phyloP scores from a whole-genome alignment of 2,888 invertebrate species.

The Apomyelois bistriatella region DNA sequence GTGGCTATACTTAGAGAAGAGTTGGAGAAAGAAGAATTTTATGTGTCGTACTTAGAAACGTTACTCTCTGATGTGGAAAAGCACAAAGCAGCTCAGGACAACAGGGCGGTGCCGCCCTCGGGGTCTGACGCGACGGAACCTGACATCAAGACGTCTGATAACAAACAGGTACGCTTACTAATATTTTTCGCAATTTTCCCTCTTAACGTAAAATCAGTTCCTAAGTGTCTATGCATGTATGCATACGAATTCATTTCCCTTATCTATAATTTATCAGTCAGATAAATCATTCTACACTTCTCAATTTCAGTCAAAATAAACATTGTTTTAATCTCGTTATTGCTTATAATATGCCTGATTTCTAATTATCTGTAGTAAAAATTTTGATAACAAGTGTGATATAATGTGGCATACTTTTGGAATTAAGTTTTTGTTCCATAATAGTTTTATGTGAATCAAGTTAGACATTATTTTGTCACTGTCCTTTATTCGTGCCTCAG shows the following conservation, averaged over 20 bases:
- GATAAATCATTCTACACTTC: too few species aligned
- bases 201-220: too few species aligned
- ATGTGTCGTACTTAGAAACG: constrained; percentile 93
- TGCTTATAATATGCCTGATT: too few species aligned
- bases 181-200: background rate
- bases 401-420: background rate
- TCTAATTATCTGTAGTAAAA: too few species aligned
- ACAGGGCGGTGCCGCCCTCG: constrained; percentile 75
- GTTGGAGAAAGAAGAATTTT: constrained; percentile 93
- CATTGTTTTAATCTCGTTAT: too few species aligned
- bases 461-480: background rate
- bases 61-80: constrained; percentile 91
- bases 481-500: background rate
- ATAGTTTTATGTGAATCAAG: background rate
- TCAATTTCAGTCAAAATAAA: too few species aligned
- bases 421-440: background rate
- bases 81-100: constrained; percentile 81
- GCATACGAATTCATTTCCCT: too few species aligned
- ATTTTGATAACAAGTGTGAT: background rate
- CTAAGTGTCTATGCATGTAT: too few species aligned
- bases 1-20: constrained; percentile 90
- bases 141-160: constrained; percentile 71
- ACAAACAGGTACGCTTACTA: constrained; percentile 62
- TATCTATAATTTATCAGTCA: too few species aligned
- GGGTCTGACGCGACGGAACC: constrained; percentile 62